Evolutionary conservation across 2,113 vertebrate genomes (phyloP).

Genomic region (Meriones unguiculatus): DNA sequence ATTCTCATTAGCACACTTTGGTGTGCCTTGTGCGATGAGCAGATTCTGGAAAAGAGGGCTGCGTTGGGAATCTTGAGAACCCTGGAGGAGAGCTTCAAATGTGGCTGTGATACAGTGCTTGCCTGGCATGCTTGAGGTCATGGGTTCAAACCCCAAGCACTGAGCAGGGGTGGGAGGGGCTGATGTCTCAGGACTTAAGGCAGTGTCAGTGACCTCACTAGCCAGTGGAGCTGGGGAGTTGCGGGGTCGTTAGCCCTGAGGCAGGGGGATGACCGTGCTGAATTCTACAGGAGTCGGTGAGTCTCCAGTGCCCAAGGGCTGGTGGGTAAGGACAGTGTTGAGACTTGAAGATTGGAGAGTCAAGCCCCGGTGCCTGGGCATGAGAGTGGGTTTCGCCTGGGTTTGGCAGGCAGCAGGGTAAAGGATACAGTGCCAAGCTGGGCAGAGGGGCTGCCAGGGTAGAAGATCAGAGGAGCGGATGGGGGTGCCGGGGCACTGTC

Average conservation of each 20-base stretch:
- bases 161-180: too few relatives aligned
- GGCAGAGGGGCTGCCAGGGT: constrained; percentile 76
- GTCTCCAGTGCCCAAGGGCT: constrained; percentile 51
- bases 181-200: not conserved
- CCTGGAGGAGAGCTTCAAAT: not conserved
- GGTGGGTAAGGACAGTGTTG: constrained; percentile 76
- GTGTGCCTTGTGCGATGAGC: not conserved
- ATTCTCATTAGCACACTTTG: not conserved
- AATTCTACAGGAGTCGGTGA: constrained; percentile 51
- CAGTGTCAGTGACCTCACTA: not conserved
- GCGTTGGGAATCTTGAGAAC: not conserved
- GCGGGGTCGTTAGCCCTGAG: not conserved
- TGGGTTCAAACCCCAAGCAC: not conserved
- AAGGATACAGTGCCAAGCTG: constrained; percentile 81
- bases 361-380: constrained; percentile 72
- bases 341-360: constrained; percentile 75
- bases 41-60: not conserved
- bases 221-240: not conserved
- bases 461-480: constrained; percentile 77
- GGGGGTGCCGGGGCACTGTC: constrained; percentile 68
- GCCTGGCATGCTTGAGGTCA: not conserved
- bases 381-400: constrained; percentile 66
- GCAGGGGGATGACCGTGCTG: constrained; percentile 39
- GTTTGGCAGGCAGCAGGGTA: constrained; percentile 76
- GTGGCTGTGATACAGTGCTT: not conserved